These are phyloP conservation scores for Ispidina picta DNA, from an alignment of 2,797 vertebrate species.

Conservation along the genomic window DNA sequence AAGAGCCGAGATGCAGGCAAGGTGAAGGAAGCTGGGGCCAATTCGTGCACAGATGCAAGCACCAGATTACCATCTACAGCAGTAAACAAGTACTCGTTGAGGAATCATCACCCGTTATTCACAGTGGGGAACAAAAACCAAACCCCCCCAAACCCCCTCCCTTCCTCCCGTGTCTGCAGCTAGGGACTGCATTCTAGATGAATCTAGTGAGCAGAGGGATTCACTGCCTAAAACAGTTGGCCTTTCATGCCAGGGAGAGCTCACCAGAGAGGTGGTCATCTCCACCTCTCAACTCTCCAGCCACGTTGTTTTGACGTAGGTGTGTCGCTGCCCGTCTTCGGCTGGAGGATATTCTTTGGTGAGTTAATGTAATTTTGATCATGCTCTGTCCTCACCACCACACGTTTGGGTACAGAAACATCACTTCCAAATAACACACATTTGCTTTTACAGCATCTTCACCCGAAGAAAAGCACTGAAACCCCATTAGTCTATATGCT, in stretches of 20 bases:
- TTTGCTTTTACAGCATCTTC: not conserved
- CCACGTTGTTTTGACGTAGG: not conserved
- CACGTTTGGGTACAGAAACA: not conserved
- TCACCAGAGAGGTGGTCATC: not conserved
- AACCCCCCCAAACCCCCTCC: not conserved
- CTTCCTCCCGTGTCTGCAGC: not conserved
- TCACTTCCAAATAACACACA: not conserved
- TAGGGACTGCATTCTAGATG: not conserved
- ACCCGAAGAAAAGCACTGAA: not conserved
- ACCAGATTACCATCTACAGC: slow-evolving; percentile 1
- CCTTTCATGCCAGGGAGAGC: not conserved
- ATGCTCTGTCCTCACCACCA: not conserved
- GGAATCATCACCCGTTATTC: not conserved
- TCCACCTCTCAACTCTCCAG: not conserved
- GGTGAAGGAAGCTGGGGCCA: slow-evolving; percentile 15
- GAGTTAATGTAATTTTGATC: not conserved
- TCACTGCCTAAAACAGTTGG: not conserved
- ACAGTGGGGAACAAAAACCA: not conserved
- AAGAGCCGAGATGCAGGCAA: not conserved
- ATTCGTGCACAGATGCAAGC: not conserved
- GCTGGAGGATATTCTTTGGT: not conserved
- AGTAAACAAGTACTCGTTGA: slow-evolving; percentile 16
- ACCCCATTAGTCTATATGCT: slow-evolving; percentile 42
- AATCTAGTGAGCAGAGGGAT: not conserved
- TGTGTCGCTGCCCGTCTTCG: not conserved